Conservation (phyloP, 2,797 vertebrate species). For the Pipistrellus pygmaeus region DNA sequence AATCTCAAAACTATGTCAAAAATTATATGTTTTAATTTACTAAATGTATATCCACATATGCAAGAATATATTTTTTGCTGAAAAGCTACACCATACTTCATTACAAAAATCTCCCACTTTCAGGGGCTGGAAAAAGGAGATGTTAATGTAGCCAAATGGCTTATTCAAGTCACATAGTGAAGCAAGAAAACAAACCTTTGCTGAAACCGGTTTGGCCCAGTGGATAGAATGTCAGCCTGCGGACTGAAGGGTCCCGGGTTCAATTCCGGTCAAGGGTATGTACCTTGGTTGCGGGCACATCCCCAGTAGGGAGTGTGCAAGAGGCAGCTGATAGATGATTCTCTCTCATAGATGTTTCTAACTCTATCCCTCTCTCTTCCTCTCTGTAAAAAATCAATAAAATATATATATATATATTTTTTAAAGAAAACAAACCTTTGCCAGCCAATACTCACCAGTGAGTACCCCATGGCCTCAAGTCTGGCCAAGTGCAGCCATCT, state of each 20-base stretch:
- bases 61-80: neutral
- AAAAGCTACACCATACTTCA: neutral
- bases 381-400: no score
- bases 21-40: neutral
- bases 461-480: neutral
- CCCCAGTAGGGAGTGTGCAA: no score
- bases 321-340: no score
- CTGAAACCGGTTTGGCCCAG: no score
- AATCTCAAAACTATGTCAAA: neutral
- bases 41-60: neutral
- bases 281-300: no score
- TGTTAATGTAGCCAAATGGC: neutral
- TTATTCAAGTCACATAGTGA: neutral
- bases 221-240: no score
- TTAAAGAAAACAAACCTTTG: neutral
- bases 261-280: no score
- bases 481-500: neutral
- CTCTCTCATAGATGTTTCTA: no score
- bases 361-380: no score
- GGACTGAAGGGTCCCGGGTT: no score
- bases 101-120: neutral
- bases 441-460: neutral
- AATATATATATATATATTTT: no score
- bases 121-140: neutral
- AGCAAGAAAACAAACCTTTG: neutral